Percentiles rank a stretch among this genome's conserved stretches.
phyloP scores from a whole-genome alignment of 2,113 vertebrate species.

The Spilogale gracilis region DNA sequence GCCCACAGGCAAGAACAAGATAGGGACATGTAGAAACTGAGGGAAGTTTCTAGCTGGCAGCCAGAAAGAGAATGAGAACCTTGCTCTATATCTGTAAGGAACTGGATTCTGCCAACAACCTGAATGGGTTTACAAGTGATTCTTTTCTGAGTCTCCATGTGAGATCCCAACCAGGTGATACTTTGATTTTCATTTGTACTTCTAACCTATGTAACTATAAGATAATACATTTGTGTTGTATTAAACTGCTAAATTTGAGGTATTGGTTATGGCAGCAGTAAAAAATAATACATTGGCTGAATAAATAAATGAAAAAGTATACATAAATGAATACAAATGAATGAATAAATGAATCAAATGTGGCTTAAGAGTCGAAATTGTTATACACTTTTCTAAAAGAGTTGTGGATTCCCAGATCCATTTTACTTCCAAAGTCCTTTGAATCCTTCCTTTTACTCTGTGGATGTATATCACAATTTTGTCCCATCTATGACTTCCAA shows the following conservation, averaged over 20 bases:
- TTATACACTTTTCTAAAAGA: background rate
- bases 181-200: background rate
- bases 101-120: background rate
- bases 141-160: background rate
- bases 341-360: background rate
- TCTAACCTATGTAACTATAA: background rate
- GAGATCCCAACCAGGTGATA: too few species aligned
- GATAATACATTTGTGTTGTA: background rate
- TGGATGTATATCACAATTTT: background rate
- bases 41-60: background rate
- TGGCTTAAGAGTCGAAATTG: background rate
- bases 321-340: background rate
- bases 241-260: background rate
- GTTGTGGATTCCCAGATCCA: background rate
- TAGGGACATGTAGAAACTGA: background rate
- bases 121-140: background rate
- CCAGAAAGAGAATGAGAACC: background rate
- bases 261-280: background rate
- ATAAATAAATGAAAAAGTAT: background rate
- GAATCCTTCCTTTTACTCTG: background rate
- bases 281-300: background rate
- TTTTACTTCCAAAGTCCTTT: background rate
- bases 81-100: background rate
- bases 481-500: background rate
- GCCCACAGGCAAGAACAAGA: background rate